These are phyloP conservation scores for Aspidapion aeneum DNA, from an alignment of 2,888 invertebrate genomes.

Conservation along the genomic window DNA sequence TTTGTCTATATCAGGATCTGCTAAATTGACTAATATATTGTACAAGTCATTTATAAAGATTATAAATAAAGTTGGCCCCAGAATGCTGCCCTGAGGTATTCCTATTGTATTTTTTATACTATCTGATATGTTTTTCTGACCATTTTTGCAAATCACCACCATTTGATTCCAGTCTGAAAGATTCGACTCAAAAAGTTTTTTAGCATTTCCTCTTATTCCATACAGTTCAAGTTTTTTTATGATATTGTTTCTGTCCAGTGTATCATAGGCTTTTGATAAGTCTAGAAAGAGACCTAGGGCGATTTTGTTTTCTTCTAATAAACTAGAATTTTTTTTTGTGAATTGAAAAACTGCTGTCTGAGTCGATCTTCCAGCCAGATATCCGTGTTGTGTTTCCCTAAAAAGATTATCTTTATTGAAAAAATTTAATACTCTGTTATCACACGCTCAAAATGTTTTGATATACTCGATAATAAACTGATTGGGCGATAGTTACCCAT, in stretches of 20 bases:
- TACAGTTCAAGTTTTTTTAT: background rate
- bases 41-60: background rate
- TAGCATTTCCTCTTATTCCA: background rate
- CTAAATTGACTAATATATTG: background rate
- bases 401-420: background rate
- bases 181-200: background rate
- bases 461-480: background rate
- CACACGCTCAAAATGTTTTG: background rate
- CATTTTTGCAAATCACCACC: background rate
- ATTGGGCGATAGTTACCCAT: background rate
- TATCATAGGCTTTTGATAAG: background rate
- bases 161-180: background rate
- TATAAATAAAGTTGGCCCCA: background rate
- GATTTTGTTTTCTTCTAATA: background rate
- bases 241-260: background rate
- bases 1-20: background rate
- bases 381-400: background rate
- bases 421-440: background rate
- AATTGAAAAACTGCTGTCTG: background rate
- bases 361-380: background rate
- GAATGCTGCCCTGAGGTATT: background rate
- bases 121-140: background rate
- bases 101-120: background rate
- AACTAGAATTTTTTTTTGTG: background rate
- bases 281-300: background rate